Evolutionary conservation across 37 sponge, comb jelly and placozoan species (phyloP).

Genomic region (Lycopodina hypogea): DNA sequence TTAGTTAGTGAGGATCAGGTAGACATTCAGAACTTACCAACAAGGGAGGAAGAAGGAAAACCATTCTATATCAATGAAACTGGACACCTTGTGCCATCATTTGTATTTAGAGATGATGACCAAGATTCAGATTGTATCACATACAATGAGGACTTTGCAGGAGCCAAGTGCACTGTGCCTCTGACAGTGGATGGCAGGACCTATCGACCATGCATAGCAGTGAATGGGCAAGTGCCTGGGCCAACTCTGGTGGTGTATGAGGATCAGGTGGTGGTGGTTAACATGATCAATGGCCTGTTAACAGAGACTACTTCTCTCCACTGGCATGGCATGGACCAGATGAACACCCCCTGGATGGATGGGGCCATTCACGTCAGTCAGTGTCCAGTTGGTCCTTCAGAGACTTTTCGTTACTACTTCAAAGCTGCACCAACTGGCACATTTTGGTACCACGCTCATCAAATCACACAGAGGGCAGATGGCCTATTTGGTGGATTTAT

Average conservation of each 20-base stretch:
- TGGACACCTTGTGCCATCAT: slow-evolving; percentile 5
- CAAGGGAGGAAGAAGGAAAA: neutral
- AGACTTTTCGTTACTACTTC: slow-evolving; percentile 64
- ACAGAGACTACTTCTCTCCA: slow-evolving; percentile 67
- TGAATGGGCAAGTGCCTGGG: slow-evolving; percentile 55
- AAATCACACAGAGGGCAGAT: slow-evolving; percentile 66
- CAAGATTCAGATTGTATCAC: slow-evolving; percentile 5
- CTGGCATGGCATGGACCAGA: slow-evolving; percentile 83
- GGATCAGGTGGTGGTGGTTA: slow-evolving; percentile 30
- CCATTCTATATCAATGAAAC: slow-evolving; percentile 18
- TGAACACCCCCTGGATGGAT: slow-evolving; percentile 77
- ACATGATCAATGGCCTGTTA: slow-evolving; percentile 52
- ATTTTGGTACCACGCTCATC: slow-evolving; percentile 88
- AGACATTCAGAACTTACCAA: neutral
- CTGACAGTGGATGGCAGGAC: slow-evolving; percentile 45
- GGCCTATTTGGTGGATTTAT: slow-evolving; percentile 77
- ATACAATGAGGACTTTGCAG: slow-evolving; percentile 4
- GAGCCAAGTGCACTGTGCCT: slow-evolving; percentile 32
- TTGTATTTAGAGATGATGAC: neutral
- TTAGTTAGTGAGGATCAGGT: neutral
- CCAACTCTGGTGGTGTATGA: slow-evolving; percentile 67
- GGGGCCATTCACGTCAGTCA: slow-evolving; percentile 64
- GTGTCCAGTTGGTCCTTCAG: slow-evolving; percentile 51
- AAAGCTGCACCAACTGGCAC: slow-evolving; percentile 59
- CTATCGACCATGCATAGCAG: slow-evolving; percentile 37